Base-by-base conservation (phyloP, 1,140 invertebrate species). In the Drosophila pruinosa region DNA sequence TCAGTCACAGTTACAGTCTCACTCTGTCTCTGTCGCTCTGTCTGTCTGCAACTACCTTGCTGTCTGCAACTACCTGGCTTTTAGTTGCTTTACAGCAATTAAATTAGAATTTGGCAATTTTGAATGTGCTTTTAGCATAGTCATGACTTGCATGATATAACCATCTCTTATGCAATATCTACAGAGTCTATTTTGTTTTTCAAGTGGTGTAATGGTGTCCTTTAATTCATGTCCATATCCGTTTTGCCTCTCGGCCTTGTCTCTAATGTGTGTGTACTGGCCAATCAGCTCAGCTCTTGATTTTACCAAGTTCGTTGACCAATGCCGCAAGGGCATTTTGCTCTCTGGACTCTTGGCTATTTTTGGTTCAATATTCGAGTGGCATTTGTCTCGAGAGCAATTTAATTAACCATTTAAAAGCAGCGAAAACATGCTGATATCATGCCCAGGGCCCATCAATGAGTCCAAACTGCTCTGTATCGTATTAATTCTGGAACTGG, bases 51-150 rank as follows among this genome's bases (percentile, higher is more conserved):
- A 15, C 0, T 19, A 10, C 2, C 26, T 2, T 17, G 15, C 1
- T 5, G 3, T 8, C 50, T 52, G 8, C 10, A 6, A n/a, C n/a
- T n/a, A n/a, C n/a, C 15, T 48, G 24, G 17, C 41, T 21, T 47
- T 54, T 28, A 56, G 41, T 57, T 57, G 52, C 50, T 72, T 36
- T 39, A 28, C 21, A 41, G 53, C 48, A 65, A 75, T 75, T 71
- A 75, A 71, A 74, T 75, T n/a, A 6, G 36, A 71, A 31, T 80
- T 80, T 80, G 28, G 28, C 62, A 65, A 75, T 53, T 70, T 41
- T 36, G 38, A 22, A 43, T 31, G 24, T 22, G 6, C 12, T 24
- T 36, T 14, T 15, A 0, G 19, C 17, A 28, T n/a, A n/a, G n/a
- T n/a, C n/a, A n/a, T n/a, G n/a, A n/a, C n/a, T n/a, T n/a, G n/a